Evolutionary conservation across 2,113 vertebrate species (phyloP).

Genomic region (Menidia beryllina): DNA sequence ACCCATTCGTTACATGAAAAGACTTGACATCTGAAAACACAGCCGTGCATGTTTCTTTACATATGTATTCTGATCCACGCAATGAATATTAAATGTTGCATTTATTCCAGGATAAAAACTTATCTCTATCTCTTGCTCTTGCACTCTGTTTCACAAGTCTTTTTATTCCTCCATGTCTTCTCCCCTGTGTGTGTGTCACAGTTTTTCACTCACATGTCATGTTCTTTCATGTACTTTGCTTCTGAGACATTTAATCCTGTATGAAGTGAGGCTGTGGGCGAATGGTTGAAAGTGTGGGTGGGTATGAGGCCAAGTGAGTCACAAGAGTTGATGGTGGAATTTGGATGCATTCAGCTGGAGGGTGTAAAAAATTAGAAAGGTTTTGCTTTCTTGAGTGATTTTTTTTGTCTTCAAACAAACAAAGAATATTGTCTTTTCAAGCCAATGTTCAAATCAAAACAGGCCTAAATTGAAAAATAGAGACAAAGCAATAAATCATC

Average conservation of each 20-base stretch:
- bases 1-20: neutral
- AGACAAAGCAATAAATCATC: no score
- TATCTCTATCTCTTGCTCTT: slow-evolving; percentile 26
- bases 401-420: neutral
- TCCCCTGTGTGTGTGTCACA: slow-evolving; percentile 29
- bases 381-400: slow-evolving; percentile 3
- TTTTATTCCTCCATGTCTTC: slow-evolving; percentile 22
- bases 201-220: slow-evolving; percentile 45
- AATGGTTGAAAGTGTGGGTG: slow-evolving; percentile 10
- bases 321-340: slow-evolving; percentile 19
- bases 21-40: slow-evolving; percentile 11
- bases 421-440: neutral
- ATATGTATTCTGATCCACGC: slow-evolving; percentile 3
- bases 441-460: neutral
- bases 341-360: slow-evolving; percentile 12
- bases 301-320: slow-evolving; percentile 16
- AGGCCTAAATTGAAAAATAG: neutral
- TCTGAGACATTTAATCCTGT: slow-evolving; percentile 43
- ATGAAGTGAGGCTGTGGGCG: slow-evolving; percentile 25
- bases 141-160: slow-evolving; percentile 39
- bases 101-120: slow-evolving; percentile 14
- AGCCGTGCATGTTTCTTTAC: slow-evolving; percentile 7
- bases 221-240: slow-evolving; percentile 50
- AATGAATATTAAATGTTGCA: slow-evolving; percentile 17
- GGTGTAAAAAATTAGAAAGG: slow-evolving; percentile 15